Base-by-base conservation (phyloP, 1,140 invertebrate species). In the Hestina assimilis region DNA sequence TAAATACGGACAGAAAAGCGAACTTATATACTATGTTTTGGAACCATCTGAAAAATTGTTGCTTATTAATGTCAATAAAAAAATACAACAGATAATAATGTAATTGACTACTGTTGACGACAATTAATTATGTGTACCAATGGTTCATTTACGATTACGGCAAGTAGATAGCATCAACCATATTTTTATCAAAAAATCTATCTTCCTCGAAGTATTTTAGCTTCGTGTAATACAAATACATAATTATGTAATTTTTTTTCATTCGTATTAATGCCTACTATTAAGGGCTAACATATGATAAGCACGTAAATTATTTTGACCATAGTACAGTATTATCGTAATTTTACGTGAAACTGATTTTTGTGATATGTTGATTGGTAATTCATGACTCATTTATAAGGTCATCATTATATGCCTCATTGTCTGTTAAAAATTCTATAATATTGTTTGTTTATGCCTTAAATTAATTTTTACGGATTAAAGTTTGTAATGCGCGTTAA, bases 161-260 rank as follows among this genome's bases (percentile, higher is more conserved):
- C 53, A 54, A 56, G 17, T 57, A 61, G 63, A 66, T 46, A 15
- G 0, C 14, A 63, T 67, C 55, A 33, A 7, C 35, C 52, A 62
- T 47, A 48, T 50, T 46, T 40, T 52, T 63, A 63, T 66, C 63
- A 52, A 46, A 23, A 56, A 42, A 42, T 53, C 56, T 55, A 43
- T 42, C 46, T 55, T 63, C 56, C 46, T 38, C 55, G 46, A 43
- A 21, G 23, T 51, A 33, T 54, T 35, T 58, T 58, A 63, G 54
- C 50, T 23, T 40, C 26, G 31, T 15, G 12, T 35, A 15, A n/a
- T 20, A 58, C 38, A 35, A 9, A 46, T 41, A 15, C n/a, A n/a
- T n/a, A n/a, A n/a, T n/a, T n/a, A n/a, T n/a, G n/a, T n/a, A n/a
- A n/a, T n/a, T n/a, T n/a, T n/a, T n/a, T n/a, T n/a, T n/a, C n/a